Percentiles rank a stretch among this genome's conserved stretches.
Evolutionary conservation across 2,113 vertebrate genomes (phyloP).

Genomic region (Ophthalmolycus amberensis): DNA sequence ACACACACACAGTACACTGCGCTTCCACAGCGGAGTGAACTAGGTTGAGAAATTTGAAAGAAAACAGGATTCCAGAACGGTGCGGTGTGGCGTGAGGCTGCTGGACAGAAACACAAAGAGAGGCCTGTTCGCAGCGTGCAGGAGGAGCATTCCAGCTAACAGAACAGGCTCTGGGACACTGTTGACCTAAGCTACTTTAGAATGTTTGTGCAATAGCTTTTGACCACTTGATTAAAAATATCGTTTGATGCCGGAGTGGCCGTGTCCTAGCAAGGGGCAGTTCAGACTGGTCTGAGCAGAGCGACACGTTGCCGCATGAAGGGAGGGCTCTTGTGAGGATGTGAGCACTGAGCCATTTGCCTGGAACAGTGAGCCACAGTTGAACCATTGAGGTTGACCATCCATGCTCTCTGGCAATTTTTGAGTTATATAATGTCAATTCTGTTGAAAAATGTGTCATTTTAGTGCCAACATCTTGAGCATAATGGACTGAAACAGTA

Average conservation of each 20-base stretch:
- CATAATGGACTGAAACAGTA: neutral
- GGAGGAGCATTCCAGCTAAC: constrained; percentile 81
- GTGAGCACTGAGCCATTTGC: constrained; percentile 36
- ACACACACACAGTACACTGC: constrained; percentile 55
- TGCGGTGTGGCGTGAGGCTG: constrained; percentile 79
- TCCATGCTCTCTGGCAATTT: constrained; percentile 26
- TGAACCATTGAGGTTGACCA: constrained; percentile 27
- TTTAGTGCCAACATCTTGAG: neutral
- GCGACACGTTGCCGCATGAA: constrained; percentile 73
- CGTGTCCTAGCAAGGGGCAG: constrained; percentile 76
- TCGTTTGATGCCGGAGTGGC: constrained; percentile 81
- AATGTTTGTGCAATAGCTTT: constrained; percentile 87
- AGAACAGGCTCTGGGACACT: constrained; percentile 81
- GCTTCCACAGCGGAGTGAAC: constrained; percentile 64
- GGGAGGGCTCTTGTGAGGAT: constrained; percentile 55
- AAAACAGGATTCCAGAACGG: constrained; percentile 85
- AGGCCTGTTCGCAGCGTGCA: constrained; percentile 70
- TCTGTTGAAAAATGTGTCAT: constrained; percentile 1
- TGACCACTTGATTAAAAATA: constrained; percentile 89
- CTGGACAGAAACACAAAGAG: constrained; percentile 82
- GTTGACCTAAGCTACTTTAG: constrained; percentile 89
- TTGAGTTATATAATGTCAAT: constrained; percentile 36
- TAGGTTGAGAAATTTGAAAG: constrained; percentile 81
- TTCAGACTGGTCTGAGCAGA: constrained; percentile 84
- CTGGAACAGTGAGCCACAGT: constrained; percentile 52